A percentile compares a stretch with the other conserved stretches of the same genome.
Evolutionary conservation across 1,140 invertebrate genomes (phyloP).

Genomic region (Macrosteles quadrilineatus): DNA sequence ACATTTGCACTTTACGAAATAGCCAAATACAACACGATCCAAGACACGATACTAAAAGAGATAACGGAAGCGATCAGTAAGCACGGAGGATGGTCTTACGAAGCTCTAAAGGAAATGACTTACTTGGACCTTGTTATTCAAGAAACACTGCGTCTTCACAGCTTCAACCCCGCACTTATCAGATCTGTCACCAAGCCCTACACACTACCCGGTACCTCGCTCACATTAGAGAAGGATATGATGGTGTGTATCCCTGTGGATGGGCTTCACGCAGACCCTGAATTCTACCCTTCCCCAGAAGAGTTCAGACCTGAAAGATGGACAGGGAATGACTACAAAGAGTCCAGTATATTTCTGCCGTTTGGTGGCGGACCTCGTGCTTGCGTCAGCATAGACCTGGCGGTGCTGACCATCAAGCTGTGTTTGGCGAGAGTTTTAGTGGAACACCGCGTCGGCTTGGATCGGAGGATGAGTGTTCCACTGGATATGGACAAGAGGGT

Average conservation of each 20-base stretch:
- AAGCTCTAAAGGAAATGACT: conserved; percentile 51
- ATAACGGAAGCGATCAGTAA: conserved; percentile 43
- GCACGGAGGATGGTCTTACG: conserved; percentile 51
- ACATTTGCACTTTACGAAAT: conserved; percentile 45
- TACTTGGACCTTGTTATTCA: conserved; percentile 58
- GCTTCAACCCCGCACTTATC: conserved; percentile 52
- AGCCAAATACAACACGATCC: conserved; percentile 51
- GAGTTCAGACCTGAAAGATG: conserved; percentile 68
- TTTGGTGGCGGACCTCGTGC: conserved; percentile 61
- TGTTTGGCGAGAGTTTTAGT: background rate
- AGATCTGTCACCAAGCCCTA: conserved; percentile 52
- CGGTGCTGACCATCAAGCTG: background rate
- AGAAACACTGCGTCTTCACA: conserved; percentile 59
- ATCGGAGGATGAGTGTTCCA: too few relatives aligned
- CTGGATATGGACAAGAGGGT: too few relatives aligned
- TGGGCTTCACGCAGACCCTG: conserved; percentile 55
- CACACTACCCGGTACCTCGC: conserved; percentile 53
- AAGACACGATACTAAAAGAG: conserved; percentile 51
- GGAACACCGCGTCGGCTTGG: too few relatives aligned
- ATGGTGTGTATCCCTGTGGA: conserved; percentile 54
- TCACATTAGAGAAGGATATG: conserved; percentile 52
- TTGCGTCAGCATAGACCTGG: conserved; percentile 51
- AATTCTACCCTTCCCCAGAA: conserved; percentile 62
- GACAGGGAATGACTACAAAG: conserved; percentile 13
- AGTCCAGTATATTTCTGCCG: conserved; percentile 53